Conservation (phyloP, 2,888 invertebrate genomes). For the Plagodis dolabraria region DNA sequence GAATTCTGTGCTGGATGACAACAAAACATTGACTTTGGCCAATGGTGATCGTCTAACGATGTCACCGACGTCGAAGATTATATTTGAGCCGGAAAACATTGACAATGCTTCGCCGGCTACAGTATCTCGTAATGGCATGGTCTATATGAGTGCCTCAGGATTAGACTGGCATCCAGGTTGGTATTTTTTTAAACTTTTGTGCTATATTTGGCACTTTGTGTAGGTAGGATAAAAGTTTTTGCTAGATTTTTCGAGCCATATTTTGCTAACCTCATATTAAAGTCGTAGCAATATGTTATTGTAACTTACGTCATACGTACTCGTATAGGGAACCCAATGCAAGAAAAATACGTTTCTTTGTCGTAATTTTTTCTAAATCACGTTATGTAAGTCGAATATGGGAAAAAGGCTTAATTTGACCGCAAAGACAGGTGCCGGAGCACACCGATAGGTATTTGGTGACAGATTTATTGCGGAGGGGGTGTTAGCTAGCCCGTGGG, state of each 20-base stretch:
- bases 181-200: not conserved
- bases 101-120: constrained; percentile 99
- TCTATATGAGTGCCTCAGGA: constrained; percentile 98
- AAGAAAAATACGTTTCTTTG: too few relatives aligned
- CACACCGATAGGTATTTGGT: too few relatives aligned
- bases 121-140: constrained; percentile 97
- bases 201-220: not conserved
- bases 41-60: constrained; percentile 98
- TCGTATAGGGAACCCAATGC: too few relatives aligned
- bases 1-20: constrained; percentile 98
- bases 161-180: constrained; percentile 94
- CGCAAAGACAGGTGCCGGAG: too few relatives aligned
- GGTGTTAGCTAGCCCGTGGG: too few relatives aligned
- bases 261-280: not conserved
- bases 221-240: too few relatives aligned
- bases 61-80: constrained; percentile 97
- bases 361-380: too few relatives aligned
- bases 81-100: constrained; percentile 98
- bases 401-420: too few relatives aligned
- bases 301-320: too few relatives aligned
- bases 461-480: too few relatives aligned
- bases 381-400: too few relatives aligned
- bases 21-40: constrained; percentile 96
- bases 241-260: too few relatives aligned
- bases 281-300: not conserved